Evolutionary conservation across 2,888 invertebrate species (phyloP), one percentile per base, ranked within the genome.

Genomic region (Isoperla grammatica): DNA sequence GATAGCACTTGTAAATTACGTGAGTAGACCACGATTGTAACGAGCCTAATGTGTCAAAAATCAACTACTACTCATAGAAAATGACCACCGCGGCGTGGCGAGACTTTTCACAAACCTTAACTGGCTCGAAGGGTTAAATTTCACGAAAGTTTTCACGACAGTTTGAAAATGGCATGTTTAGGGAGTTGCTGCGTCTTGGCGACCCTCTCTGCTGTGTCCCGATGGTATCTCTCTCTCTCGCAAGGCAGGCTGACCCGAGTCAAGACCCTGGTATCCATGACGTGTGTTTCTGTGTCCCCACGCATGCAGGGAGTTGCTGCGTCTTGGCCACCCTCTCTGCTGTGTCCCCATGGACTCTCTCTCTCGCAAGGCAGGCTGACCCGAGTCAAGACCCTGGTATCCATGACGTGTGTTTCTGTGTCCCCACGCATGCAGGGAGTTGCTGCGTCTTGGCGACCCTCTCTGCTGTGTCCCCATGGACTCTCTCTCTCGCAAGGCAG

Each of bases 191-290:
- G 56, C 83, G 98, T 15, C 83, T 97, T 68, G 96, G 95, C 1
- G 87, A 89, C 69, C 98, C 98, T 0, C 77, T 99, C 6, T 88
- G 87, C 66, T 91, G 90, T 68, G 76, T 88, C 35, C 85, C 88
- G 2, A 80, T 90, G 13, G 87, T 87, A 65, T 67, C 67, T 39
- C 55, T 66, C 15, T 67, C 68, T n/a, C n/a, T 49, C 64, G 67
- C 61, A 67, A 69, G 48, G 72, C 76, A 42, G 95, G 95, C 2
- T 98, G 37, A 96, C 95, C 0, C 81, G 94, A 61, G 95, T 99
- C 64, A 98, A 98, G 75, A 98, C 98, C 1, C 78, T 99, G 1
- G 97, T 98, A 0, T 98, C 98, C 1, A 99, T 99, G 98, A 96
- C 97, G 17, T n/a, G n/a, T n/a, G n/a, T n/a, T n/a, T n/a, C n/a